These are phyloP conservation scores for Himalopsyche kuldschensis DNA, from an alignment of 2,888 invertebrate genomes.

Conservation along the genomic window DNA sequence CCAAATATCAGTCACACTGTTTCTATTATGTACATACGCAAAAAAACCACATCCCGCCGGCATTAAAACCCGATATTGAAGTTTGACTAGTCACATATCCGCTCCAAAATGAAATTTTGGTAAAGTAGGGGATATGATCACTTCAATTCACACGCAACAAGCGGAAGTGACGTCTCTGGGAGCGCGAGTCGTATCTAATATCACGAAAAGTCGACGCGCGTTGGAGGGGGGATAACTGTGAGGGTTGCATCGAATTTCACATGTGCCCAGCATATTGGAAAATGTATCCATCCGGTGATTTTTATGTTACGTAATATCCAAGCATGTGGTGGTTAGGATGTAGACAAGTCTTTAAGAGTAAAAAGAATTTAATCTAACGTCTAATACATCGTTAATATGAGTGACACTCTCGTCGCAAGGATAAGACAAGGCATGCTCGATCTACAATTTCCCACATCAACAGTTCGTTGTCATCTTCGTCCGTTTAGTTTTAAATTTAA, in stretches of 20 bases:
- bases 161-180: background rate
- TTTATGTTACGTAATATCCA: background rate
- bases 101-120: background rate
- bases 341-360: background rate
- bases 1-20: too few species aligned
- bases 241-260: background rate
- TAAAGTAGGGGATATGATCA: background rate
- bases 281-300: background rate
- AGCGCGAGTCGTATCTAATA: background rate
- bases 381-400: too few species aligned
- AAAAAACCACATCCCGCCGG: too few species aligned
- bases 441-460: too few species aligned
- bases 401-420: too few species aligned
- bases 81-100: background rate
- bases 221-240: background rate
- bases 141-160: background rate
- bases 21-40: too few species aligned
- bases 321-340: background rate
- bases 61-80: background rate
- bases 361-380: background rate
- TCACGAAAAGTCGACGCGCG: background rate
- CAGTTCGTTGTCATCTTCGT: too few species aligned
- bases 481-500: too few species aligned
- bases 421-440: too few species aligned
- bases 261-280: background rate